Percentiles rank a stretch among this genome's conserved stretches.
Conservation (phyloP, 30 jellyfish, hydroid and myxozoan genomes). For the Sanderia malayensis region DNA sequence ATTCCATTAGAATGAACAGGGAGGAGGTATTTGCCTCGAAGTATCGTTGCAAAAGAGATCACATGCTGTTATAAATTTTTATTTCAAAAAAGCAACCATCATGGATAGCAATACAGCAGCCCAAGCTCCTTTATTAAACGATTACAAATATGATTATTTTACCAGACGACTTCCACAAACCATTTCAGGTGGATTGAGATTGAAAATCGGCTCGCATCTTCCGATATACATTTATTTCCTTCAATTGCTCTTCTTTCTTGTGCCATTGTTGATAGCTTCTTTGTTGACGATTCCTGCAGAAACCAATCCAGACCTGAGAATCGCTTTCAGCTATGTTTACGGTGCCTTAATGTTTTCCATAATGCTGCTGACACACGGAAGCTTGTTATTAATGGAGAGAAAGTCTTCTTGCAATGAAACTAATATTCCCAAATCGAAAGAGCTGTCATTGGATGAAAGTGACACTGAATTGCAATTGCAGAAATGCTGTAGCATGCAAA, state of each 20-base stretch:
- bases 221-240: conserved; percentile 46
- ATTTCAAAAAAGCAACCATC: no score
- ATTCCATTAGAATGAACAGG: no score
- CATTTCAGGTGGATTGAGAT: conserved; percentile 54
- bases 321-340: conserved; percentile 13
- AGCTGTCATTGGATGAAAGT: conserved; percentile 36
- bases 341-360: conserved; percentile 40
- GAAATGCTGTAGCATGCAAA: conserved; percentile 37
- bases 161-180: conserved; percentile 55
- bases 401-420: not conserved
- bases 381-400: not conserved
- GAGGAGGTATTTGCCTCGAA: no score
- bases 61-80: no score
- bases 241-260: conserved; percentile 39
- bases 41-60: no score
- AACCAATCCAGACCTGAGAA: conserved; percentile 9
- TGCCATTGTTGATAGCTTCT: conserved; percentile 53
- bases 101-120: conserved; percentile 50
- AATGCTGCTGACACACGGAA: conserved; percentile 10
- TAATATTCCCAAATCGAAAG: not conserved
- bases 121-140: conserved; percentile 65
- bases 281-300: conserved; percentile 42
- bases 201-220: conserved; percentile 6
- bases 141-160: conserved; percentile 52
- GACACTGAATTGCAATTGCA: conserved; percentile 43